Conservation (phyloP, 2,888 invertebrate genomes). For the Cataglyphis altisquamis region DNA sequence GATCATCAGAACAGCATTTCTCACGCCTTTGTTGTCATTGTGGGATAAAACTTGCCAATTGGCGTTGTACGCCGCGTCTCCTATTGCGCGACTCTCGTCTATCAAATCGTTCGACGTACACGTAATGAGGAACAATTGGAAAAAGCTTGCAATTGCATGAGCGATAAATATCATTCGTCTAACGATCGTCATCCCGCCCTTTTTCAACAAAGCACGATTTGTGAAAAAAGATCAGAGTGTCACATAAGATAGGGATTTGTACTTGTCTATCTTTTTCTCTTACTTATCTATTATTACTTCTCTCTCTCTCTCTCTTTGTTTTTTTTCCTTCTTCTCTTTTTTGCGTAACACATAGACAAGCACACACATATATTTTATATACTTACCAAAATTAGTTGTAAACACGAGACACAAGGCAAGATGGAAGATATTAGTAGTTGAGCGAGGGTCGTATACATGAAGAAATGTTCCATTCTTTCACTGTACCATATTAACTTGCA, state of each 20-base stretch:
- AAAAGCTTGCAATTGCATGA: conserved; percentile 52
- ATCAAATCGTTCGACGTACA: conserved; percentile 58
- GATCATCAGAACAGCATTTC: conserved; percentile 54
- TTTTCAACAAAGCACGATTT: conserved; percentile 33
- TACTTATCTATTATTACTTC: too few relatives aligned
- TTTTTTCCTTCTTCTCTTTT: neutral
- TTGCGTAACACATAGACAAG: neutral
- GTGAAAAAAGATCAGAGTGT: neutral
- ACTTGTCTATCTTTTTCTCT: neutral
- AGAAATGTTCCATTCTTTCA: conserved; percentile 64
- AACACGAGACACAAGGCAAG: conserved; percentile 72
- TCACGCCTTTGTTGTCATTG: conserved; percentile 28
- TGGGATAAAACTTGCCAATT: conserved; percentile 37
- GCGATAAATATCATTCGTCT: conserved; percentile 63
- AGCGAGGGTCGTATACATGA: conserved; percentile 60
- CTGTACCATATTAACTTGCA: conserved; percentile 63
- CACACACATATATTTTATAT: neutral
- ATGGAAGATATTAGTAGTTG: conserved; percentile 68
- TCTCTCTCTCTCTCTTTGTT: too few relatives aligned
- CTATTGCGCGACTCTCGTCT: conserved; percentile 53
- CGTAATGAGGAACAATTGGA: conserved; percentile 62
- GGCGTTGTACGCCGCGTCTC: conserved; percentile 47
- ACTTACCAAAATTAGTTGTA: conserved; percentile 73
- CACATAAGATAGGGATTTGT: neutral
- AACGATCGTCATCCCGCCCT: conserved; percentile 51